Conservation (phyloP, 1,140 invertebrate genomes). For the Xylocopa sonorina region DNA sequence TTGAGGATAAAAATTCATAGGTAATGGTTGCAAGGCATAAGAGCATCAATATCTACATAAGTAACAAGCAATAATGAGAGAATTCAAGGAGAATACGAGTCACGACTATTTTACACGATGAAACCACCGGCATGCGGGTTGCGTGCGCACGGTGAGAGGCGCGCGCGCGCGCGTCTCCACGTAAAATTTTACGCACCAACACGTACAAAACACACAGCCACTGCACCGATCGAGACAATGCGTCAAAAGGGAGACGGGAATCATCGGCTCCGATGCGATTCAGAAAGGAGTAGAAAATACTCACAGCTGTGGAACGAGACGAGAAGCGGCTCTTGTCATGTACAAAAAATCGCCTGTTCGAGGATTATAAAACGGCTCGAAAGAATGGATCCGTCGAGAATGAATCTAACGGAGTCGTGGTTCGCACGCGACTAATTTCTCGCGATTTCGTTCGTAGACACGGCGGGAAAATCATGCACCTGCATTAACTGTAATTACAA, state of each 20-base stretch:
- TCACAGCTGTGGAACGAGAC: neutral
- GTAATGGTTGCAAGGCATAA: neutral
- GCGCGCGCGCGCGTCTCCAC: conserved; percentile 2
- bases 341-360: neutral
- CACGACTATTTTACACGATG: conserved; percentile 37
- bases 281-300: neutral
- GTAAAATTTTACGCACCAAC: neutral
- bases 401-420: neutral
- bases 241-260: conserved; percentile 38
- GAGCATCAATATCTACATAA: neutral
- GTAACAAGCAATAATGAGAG: neutral
- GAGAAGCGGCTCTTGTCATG: neutral
- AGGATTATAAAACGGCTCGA: too few species aligned
- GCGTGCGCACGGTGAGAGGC: conserved; percentile 40
- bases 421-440: conserved; percentile 1
- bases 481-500: neutral
- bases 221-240: conserved; percentile 32
- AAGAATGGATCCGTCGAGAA: conserved; percentile 19
- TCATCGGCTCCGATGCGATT: conserved; percentile 15
- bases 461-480: conserved; percentile 24
- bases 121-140: conserved; percentile 39
- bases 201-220: neutral
- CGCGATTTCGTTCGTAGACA: neutral
- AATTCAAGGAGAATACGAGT: conserved; percentile 15
- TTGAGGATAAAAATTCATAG: neutral